phyloP scores from a whole-genome alignment of 2,113 vertebrate species.

The Drymodes brunneopygia region DNA sequence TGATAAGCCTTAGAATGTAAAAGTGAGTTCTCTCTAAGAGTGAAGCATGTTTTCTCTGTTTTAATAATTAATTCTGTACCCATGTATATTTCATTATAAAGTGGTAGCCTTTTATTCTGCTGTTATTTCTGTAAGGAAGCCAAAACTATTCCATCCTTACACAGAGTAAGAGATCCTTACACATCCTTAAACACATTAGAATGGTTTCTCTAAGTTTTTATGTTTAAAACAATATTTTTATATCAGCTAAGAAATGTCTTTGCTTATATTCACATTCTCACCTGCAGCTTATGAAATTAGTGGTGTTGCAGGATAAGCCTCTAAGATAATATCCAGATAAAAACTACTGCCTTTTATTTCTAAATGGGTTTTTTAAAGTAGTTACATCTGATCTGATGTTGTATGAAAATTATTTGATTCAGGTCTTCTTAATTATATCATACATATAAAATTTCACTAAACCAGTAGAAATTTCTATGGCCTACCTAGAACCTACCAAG shows the following conservation, averaged over 20 bases:
- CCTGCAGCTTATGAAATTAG: neutral
- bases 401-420: neutral
- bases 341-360: neutral
- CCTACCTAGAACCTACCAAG: neutral
- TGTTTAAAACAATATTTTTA: neutral
- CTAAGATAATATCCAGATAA: neutral
- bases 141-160: neutral
- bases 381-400: neutral
- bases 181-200: too few species aligned
- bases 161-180: too few species aligned
- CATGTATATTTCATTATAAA: slow-evolving; percentile 16
- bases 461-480: neutral
- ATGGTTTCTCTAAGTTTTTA: neutral
- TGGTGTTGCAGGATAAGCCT: neutral
- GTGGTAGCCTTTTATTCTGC: neutral
- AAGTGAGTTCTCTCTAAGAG: neutral
- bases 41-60: neutral
- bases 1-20: neutral
- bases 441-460: neutral
- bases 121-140: neutral
- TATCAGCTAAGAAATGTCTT: neutral
- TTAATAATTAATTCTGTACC: slow-evolving; percentile 26
- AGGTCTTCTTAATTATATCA: neutral
- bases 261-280: neutral
- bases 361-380: neutral